Evolutionary conservation across 2,797 vertebrate species (phyloP).

Genomic region (Loriculus beryllinus): DNA sequence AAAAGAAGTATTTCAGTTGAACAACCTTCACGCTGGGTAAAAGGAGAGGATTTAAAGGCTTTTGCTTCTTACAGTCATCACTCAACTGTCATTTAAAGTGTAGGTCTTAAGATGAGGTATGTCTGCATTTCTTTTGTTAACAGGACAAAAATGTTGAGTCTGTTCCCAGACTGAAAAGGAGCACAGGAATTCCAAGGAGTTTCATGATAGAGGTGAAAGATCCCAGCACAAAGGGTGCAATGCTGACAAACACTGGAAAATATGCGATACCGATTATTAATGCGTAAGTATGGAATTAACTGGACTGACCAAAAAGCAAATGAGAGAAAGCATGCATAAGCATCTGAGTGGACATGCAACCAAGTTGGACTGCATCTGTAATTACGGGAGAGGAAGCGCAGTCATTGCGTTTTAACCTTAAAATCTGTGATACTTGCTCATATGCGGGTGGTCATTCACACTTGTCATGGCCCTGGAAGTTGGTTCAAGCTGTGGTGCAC

Average conservation of each 20-base stretch:
- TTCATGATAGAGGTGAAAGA: not conserved
- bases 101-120: not conserved
- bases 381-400: not conserved
- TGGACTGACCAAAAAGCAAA: not conserved
- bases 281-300: not conserved
- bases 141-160: slow-evolving; percentile 91
- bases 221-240: slow-evolving; percentile 76
- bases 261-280: not conserved
- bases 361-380: not conserved
- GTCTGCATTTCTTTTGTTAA: not conserved
- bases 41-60: not conserved
- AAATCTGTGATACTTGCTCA: not conserved
- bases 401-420: not conserved
- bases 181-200: slow-evolving; percentile 88
- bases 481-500: too few relatives aligned
- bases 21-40: not conserved
- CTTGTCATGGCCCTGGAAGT: not conserved
- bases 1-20: not conserved
- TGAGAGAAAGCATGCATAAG: not conserved
- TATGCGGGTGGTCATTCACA: rapidly evolving
- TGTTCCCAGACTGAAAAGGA: slow-evolving; percentile 84
- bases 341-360: not conserved
- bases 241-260: not conserved
- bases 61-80: not conserved
- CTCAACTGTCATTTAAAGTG: not conserved